phyloP scores from a whole-genome alignment of 2,797 vertebrate genomes.

The Steatocranus sp. region DNA sequence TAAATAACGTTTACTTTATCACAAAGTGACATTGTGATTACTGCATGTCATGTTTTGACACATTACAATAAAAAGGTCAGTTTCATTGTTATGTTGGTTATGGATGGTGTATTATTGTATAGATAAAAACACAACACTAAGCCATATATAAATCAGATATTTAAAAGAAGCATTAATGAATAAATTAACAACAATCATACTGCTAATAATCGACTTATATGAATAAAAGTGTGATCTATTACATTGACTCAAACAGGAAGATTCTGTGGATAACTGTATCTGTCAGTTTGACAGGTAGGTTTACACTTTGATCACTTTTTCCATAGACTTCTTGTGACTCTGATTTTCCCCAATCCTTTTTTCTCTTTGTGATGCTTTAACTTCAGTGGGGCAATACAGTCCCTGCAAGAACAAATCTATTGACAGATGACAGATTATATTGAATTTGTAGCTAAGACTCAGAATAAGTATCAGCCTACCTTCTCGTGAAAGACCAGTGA shows the following conservation, averaged over 20 bases:
- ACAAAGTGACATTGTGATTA: background rate
- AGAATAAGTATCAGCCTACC: constrained; percentile 53
- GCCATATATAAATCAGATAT: background rate
- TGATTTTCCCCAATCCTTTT: background rate
- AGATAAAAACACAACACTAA: background rate
- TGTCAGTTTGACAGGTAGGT: background rate
- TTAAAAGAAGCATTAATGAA: background rate
- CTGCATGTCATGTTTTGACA: background rate
- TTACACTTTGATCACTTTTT: background rate
- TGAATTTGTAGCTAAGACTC: background rate
- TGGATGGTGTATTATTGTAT: background rate
- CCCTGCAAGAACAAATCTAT: background rate
- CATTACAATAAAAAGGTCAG: background rate
- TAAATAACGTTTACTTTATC: background rate
- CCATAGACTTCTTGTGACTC: background rate
- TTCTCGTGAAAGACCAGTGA: constrained; percentile 83
- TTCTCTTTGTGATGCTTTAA: background rate
- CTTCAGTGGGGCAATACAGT: background rate
- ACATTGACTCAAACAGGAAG: background rate
- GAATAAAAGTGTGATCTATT: background rate
- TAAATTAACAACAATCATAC: background rate
- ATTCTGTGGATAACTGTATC: background rate
- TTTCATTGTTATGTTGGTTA: background rate
- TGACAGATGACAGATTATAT: background rate
- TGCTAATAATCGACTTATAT: background rate